A percentile compares a stretch with the other conserved stretches of the same genome.
Conservation (phyloP, 2,797 vertebrate genomes). For the Xiphophorus birchmanni region DNA sequence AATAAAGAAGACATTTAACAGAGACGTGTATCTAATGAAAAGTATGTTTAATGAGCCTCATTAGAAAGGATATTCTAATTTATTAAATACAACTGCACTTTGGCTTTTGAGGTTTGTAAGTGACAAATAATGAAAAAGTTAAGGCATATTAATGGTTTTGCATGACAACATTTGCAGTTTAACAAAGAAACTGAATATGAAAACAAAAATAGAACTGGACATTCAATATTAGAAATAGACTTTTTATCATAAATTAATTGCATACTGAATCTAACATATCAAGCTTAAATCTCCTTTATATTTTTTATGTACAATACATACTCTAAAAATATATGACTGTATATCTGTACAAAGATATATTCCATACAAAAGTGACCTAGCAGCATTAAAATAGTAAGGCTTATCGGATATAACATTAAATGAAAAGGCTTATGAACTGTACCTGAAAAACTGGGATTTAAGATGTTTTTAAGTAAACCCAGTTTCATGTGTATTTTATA, state of each 20-base stretch:
- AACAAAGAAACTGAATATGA: slow-evolving; percentile 8
- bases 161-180: background rate
- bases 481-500: slow-evolving; percentile 40
- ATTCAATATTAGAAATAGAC: slow-evolving; percentile 51
- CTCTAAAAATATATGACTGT: slow-evolving; percentile 57
- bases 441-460: slow-evolving; percentile 38
- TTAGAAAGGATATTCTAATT: background rate
- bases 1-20: too few relatives aligned
- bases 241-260: slow-evolving; percentile 73
- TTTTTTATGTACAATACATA: slow-evolving; percentile 74
- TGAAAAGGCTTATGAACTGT: slow-evolving; percentile 35
- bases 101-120: background rate
- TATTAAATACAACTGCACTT: background rate
- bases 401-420: slow-evolving; percentile 39
- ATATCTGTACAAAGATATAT: slow-evolving; percentile 74
- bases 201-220: slow-evolving; percentile 23
- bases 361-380: slow-evolving; percentile 74
- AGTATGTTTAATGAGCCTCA: background rate
- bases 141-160: background rate
- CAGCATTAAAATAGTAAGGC: slow-evolving; percentile 75
- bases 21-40: too few relatives aligned
- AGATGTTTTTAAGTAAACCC: background rate
- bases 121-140: background rate
- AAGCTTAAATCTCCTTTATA: slow-evolving; percentile 60
- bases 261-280: slow-evolving; percentile 64